These are phyloP conservation scores for Strigamia transsilvanica DNA, from an alignment of 2,888 invertebrate species.

Conservation along the genomic window DNA sequence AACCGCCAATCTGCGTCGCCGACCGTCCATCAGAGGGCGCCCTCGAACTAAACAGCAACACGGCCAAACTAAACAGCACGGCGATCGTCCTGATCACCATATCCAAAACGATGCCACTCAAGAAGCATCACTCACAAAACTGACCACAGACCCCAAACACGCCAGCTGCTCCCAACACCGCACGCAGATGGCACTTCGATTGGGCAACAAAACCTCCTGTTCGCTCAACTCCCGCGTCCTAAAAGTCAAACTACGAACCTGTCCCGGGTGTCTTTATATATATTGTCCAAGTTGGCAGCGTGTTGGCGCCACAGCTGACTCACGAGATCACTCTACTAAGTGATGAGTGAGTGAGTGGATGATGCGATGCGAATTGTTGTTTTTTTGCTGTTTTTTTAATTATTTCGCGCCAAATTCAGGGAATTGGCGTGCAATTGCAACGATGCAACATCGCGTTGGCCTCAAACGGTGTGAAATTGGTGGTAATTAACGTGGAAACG, in stretches of 20 bases:
- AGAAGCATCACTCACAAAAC: slow-evolving; percentile 9
- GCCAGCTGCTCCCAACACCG: neutral
- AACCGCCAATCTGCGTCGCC: neutral
- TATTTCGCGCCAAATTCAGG: slow-evolving; percentile 24
- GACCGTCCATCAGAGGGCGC: slow-evolving; percentile 36
- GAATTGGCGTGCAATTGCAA: neutral
- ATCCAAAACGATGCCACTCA: slow-evolving; percentile 31
- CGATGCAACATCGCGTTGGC: neutral
- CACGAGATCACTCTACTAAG: slow-evolving; percentile 10
- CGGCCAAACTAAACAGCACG: slow-evolving; percentile 4
- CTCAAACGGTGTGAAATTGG: neutral
- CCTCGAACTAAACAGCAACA: slow-evolving; percentile 16
- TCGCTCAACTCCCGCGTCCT: neutral
- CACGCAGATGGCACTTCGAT: neutral
- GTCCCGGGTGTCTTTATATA: slow-evolving; percentile 27
- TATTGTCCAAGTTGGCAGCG: slow-evolving; percentile 22
- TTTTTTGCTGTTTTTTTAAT: neutral
- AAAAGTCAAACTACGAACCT: neutral
- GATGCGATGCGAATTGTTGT: neutral
- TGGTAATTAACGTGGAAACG: neutral
- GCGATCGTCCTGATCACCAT: slow-evolving; percentile 46
- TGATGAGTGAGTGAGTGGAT: too few relatives aligned
- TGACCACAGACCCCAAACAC: neutral
- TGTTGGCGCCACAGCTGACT: slow-evolving; percentile 22
- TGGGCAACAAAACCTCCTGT: neutral